Percentiles rank a stretch among this genome's conserved stretches.
Conservation (phyloP, 2,113 vertebrate genomes). For the Seriola dumerili region DNA sequence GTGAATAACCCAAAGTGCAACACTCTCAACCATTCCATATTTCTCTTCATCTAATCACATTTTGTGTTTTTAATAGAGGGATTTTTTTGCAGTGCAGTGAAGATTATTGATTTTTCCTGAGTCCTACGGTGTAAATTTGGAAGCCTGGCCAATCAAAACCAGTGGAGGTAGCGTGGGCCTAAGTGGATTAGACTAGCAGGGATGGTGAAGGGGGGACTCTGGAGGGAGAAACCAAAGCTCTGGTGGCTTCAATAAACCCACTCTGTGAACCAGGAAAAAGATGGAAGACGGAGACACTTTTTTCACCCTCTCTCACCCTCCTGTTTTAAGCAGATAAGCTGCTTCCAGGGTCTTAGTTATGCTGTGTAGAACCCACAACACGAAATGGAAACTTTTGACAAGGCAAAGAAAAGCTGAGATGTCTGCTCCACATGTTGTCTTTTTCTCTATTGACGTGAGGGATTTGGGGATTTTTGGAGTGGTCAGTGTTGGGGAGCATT, state of each 20-base stretch:
- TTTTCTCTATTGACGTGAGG: slow-evolving; percentile 68
- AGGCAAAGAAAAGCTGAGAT: slow-evolving; percentile 65
- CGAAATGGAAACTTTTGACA: slow-evolving; percentile 75
- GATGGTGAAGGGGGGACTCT: slow-evolving; percentile 45
- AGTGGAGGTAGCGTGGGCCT: slow-evolving; percentile 58
- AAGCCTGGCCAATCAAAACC: slow-evolving; percentile 70
- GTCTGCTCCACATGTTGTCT: slow-evolving; percentile 61
- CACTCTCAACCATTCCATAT: slow-evolving; percentile 3
- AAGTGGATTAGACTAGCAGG: slow-evolving; percentile 76
- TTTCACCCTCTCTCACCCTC: slow-evolving; percentile 70
- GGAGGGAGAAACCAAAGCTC: slow-evolving; percentile 67
- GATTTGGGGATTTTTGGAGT: slow-evolving; percentile 74
- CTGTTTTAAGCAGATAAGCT: slow-evolving; percentile 84
- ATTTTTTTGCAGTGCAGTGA: slow-evolving; percentile 48
- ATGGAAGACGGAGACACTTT: slow-evolving; percentile 68
- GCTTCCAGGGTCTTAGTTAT: slow-evolving; percentile 82
- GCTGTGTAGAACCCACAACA: slow-evolving; percentile 74
- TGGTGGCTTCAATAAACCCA: slow-evolving; percentile 74
- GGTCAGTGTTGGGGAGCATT: slow-evolving; percentile 67
- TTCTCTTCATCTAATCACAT: slow-evolving; percentile 37
- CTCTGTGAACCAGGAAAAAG: slow-evolving; percentile 74
- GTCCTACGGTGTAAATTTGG: slow-evolving; percentile 55
- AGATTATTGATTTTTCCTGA: slow-evolving; percentile 70
- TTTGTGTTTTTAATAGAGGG: slow-evolving; percentile 39
- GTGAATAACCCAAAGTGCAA: not conserved